These are phyloP conservation scores for Epinephelus moara DNA, from an alignment of 2,113 vertebrate genomes.

Conservation along the genomic window DNA sequence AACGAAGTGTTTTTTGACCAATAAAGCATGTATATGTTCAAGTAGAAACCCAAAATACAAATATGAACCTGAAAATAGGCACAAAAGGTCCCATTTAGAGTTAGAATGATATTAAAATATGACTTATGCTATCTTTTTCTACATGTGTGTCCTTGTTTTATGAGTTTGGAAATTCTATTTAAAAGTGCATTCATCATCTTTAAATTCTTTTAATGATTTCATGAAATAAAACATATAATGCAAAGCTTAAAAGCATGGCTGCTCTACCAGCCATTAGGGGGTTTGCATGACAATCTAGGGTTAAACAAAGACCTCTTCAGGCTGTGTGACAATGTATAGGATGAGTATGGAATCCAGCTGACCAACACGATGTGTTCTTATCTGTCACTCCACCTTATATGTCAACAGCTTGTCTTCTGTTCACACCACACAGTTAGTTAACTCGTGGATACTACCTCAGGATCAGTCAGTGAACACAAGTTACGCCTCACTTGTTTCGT, in stretches of 20 bases:
- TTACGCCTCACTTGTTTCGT: background rate
- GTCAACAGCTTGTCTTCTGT: constrained; percentile 51
- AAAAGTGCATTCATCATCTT: background rate
- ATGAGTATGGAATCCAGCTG: background rate
- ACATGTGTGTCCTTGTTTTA: background rate
- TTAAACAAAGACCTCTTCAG: background rate
- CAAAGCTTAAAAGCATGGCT: background rate
- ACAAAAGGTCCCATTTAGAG: no score
- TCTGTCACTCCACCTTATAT: constrained; percentile 33
- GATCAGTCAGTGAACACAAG: constrained; percentile 26
- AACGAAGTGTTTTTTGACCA: no score
- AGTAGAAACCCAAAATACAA: no score
- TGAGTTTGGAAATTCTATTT: background rate
- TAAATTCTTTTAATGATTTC: background rate
- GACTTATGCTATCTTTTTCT: background rate
- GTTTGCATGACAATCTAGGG: background rate
- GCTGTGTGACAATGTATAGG: background rate
- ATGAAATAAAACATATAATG: background rate
- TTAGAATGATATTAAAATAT: no score
- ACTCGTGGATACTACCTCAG: constrained; percentile 8
- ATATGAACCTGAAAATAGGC: no score
- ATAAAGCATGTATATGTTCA: no score
- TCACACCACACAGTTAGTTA: constrained; percentile 8
- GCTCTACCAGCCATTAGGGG: background rate
- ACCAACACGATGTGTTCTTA: background rate